phyloP scores from a whole-genome alignment of 2,113 vertebrate genomes.

The Scolopax mira region DNA sequence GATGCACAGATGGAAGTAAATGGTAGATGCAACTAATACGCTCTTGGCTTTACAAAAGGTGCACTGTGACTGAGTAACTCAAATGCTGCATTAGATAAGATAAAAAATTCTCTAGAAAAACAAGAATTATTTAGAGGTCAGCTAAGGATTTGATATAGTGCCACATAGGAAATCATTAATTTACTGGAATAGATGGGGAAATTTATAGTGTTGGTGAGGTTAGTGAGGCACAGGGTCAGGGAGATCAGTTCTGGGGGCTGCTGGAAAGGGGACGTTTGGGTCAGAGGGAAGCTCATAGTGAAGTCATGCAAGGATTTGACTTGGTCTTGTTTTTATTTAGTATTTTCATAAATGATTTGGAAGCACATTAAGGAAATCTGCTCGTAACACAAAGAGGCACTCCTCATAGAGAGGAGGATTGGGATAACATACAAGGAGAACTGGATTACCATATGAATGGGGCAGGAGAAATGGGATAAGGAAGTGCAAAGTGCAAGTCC shows the following conservation, averaged over 20 bases:
- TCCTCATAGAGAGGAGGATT: background rate
- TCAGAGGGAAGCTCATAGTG: background rate
- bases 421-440: background rate
- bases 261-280: background rate
- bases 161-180: background rate
- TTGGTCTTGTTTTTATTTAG: background rate
- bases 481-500: background rate
- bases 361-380: background rate
- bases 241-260: background rate
- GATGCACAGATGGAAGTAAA: background rate
- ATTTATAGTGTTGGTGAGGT: background rate
- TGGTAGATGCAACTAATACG: background rate
- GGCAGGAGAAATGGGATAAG: background rate
- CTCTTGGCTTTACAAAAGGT: background rate
- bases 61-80: background rate
- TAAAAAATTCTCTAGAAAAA: background rate
- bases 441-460: background rate
- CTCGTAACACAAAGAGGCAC: background rate
- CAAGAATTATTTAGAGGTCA: background rate
- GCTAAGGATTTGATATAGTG: background rate
- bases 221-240: background rate
- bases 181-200: background rate
- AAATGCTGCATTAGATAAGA: background rate
- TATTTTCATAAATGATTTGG: background rate
- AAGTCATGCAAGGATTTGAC: background rate